Conservation (phyloP, 2,797 vertebrate genomes). For the Poeciliopsis turneri region DNA sequence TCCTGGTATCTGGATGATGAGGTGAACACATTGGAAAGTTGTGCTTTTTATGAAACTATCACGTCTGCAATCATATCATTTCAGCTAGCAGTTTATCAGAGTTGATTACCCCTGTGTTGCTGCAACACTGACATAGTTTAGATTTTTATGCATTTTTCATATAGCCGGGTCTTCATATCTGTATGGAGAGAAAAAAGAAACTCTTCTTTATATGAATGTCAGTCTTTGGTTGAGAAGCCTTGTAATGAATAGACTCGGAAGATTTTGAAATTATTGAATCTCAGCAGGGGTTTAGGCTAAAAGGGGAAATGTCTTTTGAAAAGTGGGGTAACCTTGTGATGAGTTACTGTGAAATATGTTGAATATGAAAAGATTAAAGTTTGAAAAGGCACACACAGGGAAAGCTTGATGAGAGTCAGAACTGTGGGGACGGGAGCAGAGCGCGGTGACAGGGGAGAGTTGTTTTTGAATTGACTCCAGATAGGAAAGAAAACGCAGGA, state of each 20-base stretch:
- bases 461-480: conserved; percentile 60
- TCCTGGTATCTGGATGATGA: conserved; percentile 1
- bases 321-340: conserved; percentile 63
- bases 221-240: conserved; percentile 20
- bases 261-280: conserved; percentile 51
- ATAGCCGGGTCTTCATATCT: conserved; percentile 9
- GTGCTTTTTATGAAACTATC: conserved; percentile 5
- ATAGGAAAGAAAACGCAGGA: conserved; percentile 41
- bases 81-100: neutral
- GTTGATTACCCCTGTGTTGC: conserved; percentile 6
- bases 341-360: conserved; percentile 59
- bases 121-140: conserved; percentile 8
- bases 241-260: conserved; percentile 49
- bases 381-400: conserved; percentile 56
- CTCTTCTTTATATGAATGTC: conserved; percentile 22
- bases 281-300: conserved; percentile 42
- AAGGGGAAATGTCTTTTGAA: conserved; percentile 53
- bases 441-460: conserved; percentile 24
- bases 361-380: conserved; percentile 77
- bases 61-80: neutral
- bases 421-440: neutral
- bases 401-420: conserved; percentile 49
- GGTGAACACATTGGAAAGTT: neutral
- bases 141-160: conserved; percentile 6
- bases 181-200: conserved; percentile 8